phyloP scores from a whole-genome alignment of 2,113 vertebrate species.

The Carettochelys insculpta region DNA sequence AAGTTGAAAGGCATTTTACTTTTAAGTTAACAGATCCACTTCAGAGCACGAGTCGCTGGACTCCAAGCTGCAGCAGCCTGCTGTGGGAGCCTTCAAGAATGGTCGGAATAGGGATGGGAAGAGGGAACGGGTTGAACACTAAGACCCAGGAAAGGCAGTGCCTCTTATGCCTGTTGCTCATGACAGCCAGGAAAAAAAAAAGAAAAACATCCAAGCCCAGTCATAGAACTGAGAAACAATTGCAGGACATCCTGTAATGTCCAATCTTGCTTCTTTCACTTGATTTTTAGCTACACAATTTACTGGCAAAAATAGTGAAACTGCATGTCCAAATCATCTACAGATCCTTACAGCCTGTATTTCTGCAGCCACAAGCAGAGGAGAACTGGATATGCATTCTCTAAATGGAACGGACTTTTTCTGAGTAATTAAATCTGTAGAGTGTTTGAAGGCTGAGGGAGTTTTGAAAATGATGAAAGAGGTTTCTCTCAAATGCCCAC shows the following conservation, averaged over 20 bases:
- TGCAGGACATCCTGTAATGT: background rate
- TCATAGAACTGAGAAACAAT: background rate
- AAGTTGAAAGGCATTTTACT: too few species aligned
- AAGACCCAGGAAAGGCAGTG: too few species aligned
- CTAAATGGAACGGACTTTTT: background rate
- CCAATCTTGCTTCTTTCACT: background rate
- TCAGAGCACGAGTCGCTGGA: too few species aligned
- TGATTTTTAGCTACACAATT: background rate
- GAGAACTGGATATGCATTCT: background rate
- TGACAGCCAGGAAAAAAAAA: too few species aligned
- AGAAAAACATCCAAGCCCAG: background rate
- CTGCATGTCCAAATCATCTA: background rate
- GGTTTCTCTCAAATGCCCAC: background rate
- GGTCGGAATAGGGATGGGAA: too few species aligned
- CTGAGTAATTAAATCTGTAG: background rate
- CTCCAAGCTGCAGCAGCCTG: too few species aligned
- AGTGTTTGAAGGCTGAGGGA: background rate
- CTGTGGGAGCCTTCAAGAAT: too few species aligned
- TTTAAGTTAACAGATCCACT: too few species aligned
- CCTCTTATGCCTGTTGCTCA: too few species aligned
- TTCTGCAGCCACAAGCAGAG: background rate
- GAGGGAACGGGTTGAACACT: too few species aligned
- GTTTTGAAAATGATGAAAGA: background rate
- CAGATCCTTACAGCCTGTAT: background rate
- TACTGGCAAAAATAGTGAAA: slow-evolving; percentile 3